Evolutionary conservation across 1,140 invertebrate species (phyloP).

Genomic region (Papilio polyxenes): DNA sequence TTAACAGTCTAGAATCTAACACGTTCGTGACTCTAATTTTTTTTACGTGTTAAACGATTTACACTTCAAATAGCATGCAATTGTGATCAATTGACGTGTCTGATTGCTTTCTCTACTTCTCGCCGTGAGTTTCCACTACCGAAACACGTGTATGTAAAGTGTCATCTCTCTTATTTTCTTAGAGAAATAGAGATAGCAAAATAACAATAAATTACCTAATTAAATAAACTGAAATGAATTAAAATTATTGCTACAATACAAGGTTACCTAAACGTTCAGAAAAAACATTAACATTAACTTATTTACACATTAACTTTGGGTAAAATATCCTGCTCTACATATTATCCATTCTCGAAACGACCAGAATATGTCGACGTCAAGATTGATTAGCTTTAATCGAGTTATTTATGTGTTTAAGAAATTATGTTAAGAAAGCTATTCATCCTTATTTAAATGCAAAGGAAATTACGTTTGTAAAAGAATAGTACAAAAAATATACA

Average conservation of each 20-base stretch:
- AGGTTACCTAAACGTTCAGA: background rate
- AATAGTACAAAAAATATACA: background rate
- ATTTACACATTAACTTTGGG: background rate
- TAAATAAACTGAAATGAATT: background rate
- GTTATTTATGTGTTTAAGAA: background rate
- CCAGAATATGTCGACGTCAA: background rate
- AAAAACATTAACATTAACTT: background rate
- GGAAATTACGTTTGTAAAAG: background rate
- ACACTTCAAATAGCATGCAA: conserved; percentile 5
- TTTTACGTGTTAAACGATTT: conserved; percentile 21
- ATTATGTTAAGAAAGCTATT: background rate
- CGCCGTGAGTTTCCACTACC: background rate
- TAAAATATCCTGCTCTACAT: background rate
- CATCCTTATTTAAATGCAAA: background rate
- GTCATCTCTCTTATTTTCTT: background rate
- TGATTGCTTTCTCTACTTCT: conserved; percentile 8
- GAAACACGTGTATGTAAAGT: background rate
- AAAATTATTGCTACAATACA: no score
- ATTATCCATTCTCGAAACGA: background rate
- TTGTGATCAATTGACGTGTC: conserved; percentile 16
- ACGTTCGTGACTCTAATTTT: conserved; percentile 21
- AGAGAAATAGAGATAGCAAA: background rate
- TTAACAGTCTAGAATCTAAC: background rate
- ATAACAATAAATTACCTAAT: background rate
- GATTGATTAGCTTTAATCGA: conserved; percentile 19